Evolutionary conservation across 2,113 vertebrate species (phyloP).

Genomic region (Gavia stellata): DNA sequence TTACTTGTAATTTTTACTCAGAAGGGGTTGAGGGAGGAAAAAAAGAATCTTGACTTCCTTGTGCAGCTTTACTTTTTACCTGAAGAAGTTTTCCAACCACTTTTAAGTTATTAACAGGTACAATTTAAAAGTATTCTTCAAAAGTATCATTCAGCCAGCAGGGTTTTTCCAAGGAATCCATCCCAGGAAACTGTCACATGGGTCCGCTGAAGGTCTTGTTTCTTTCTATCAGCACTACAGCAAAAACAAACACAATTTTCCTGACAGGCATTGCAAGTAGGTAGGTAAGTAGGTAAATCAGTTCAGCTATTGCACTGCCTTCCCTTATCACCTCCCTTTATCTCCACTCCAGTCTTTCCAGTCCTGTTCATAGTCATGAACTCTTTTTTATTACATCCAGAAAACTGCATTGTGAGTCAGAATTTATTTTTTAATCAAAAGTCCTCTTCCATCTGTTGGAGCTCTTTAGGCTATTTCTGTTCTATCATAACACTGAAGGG

Average conservation of each 20-base stretch:
- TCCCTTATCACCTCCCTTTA: not conserved
- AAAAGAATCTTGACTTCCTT: not conserved
- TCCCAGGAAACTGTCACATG: not conserved
- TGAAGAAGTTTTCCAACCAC: not conserved
- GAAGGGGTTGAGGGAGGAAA: not conserved
- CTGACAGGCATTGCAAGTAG: not conserved
- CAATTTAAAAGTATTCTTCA: not conserved
- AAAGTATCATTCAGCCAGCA: not conserved
- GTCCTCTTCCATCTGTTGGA: slow-evolving; percentile 17
- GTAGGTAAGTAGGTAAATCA: not conserved
- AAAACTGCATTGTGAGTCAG: slow-evolving; percentile 36
- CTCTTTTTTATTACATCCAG: not conserved
- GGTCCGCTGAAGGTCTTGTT: not conserved
- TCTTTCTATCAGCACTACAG: not conserved
- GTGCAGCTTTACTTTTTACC: not conserved
- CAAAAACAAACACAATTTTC: not conserved
- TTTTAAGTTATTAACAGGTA: not conserved
- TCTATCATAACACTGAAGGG: not conserved
- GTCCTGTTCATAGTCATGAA: not conserved
- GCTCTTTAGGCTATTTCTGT: slow-evolving; percentile 25
- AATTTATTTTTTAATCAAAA: slow-evolving; percentile 52
- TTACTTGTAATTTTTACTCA: not conserved
- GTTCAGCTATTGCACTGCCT: not conserved
- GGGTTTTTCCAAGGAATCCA: not conserved
- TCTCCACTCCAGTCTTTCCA: not conserved